Conservation (phyloP, 1,140 invertebrate species). For the Diorhabda elongata region DNA sequence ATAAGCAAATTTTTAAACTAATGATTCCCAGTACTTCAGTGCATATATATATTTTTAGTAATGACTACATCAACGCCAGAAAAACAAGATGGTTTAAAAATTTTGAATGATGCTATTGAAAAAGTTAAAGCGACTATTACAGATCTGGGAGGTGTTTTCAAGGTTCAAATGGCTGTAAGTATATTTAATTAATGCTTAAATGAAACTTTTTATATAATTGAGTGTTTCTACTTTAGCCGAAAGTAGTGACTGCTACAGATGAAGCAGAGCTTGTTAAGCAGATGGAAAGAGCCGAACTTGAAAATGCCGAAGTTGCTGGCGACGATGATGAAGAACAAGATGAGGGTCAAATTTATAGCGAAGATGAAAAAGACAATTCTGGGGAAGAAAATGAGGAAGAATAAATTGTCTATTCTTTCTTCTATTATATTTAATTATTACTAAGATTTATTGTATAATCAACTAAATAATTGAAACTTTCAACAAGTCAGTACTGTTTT, state of each 20-base stretch:
- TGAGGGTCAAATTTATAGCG: slow-evolving; percentile 49
- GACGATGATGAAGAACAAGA: slow-evolving; percentile 83
- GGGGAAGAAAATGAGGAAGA: slow-evolving; percentile 20
- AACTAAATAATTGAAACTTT: too few species aligned
- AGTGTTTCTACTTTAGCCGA: slow-evolving; percentile 63
- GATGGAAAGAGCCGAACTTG: slow-evolving; percentile 88
- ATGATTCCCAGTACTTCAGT: slow-evolving; percentile 5
- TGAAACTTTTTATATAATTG: not conserved
- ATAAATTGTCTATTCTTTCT: not conserved
- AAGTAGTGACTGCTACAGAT: slow-evolving; percentile 96
- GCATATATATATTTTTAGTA: slow-evolving; percentile 57
- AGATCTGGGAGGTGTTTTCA: slow-evolving; percentile 85
- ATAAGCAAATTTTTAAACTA: not conserved
- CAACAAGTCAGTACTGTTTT: too few species aligned
- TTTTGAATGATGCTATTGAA: slow-evolving; percentile 83
- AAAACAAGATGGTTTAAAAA: slow-evolving; percentile 86
- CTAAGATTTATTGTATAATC: too few species aligned
- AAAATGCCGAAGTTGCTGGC: slow-evolving; percentile 90
- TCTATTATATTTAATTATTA: not conserved
- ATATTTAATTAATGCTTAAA: not conserved
- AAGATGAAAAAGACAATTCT: slow-evolving; percentile 46
- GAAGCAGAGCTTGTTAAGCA: slow-evolving; percentile 91
- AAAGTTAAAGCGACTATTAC: slow-evolving; percentile 82
- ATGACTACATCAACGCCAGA: slow-evolving; percentile 98
- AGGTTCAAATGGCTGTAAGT: slow-evolving; percentile 89